phyloP scores from a whole-genome alignment of 92 coral and sea anemone species.

The Blastomussa wellsi region DNA sequence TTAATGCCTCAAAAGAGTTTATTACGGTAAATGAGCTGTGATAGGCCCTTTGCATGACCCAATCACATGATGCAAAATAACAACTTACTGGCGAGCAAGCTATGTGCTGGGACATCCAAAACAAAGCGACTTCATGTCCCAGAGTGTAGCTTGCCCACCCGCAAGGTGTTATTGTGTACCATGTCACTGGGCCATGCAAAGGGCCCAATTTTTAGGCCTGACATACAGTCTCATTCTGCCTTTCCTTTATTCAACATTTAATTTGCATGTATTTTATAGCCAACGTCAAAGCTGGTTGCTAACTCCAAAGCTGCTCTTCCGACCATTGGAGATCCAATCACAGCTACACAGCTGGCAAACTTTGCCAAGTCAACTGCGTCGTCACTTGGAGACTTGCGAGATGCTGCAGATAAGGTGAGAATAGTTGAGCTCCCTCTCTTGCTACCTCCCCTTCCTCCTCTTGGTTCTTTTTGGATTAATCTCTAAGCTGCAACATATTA shows the following conservation, averaged over 20 bases:
- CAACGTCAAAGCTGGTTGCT: slow-evolving; percentile 86
- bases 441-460: neutral
- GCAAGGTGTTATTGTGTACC: too few relatives aligned
- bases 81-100: too few relatives aligned
- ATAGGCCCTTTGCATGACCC: neutral
- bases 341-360: slow-evolving; percentile 91
- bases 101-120: too few relatives aligned
- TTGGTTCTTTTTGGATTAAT: too few relatives aligned
- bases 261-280: slow-evolving; percentile 45
- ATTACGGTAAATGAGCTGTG: slow-evolving; percentile 60
- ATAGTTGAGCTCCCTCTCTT: neutral
- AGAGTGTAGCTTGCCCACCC: too few relatives aligned
- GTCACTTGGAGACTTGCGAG: slow-evolving; percentile 84
- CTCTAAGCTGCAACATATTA: too few relatives aligned
- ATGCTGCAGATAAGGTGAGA: slow-evolving; percentile 91
- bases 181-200: too few relatives aligned
- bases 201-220: too few relatives aligned
- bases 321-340: slow-evolving; percentile 92
- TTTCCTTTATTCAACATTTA: neutral
- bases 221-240: neutral
- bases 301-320: slow-evolving; percentile 96
- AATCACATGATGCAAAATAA: too few relatives aligned
- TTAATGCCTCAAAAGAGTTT: slow-evolving; percentile 84
- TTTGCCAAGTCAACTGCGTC: slow-evolving; percentile 93
- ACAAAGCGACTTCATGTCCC: too few relatives aligned